Evolutionary conservation across 2,888 invertebrate genomes (phyloP).

Genomic region (Ischnus inquisitorius): DNA sequence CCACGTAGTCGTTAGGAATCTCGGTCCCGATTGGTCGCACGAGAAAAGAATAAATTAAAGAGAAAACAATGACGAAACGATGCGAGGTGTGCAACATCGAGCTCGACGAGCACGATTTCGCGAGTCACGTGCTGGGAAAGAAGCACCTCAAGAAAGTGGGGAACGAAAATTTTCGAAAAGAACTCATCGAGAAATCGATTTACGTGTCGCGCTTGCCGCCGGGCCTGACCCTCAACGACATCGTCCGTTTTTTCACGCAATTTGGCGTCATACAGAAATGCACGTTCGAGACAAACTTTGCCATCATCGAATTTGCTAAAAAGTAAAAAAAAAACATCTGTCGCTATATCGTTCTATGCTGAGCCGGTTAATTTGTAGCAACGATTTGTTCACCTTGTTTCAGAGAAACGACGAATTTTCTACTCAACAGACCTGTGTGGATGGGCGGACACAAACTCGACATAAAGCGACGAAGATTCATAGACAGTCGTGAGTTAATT

Average conservation of each 20-base stretch:
- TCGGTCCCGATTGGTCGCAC: no score
- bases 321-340: conserved; percentile 72
- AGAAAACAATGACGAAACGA: conserved; percentile 70
- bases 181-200: conserved; percentile 74
- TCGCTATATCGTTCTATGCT: not conserved
- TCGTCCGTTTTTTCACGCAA: conserved; percentile 73
- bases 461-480: conserved; percentile 71
- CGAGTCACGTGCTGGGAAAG: conserved; percentile 78
- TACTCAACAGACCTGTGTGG: conserved; percentile 75
- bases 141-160: conserved; percentile 76
- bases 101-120: conserved; percentile 72
- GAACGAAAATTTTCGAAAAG: conserved; percentile 60
- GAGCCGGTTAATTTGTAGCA: not conserved
- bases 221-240: conserved; percentile 24
- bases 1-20: not conserved
- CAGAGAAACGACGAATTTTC: conserved; percentile 75
- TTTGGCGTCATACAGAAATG: conserved; percentile 76
- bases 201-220: conserved; percentile 75
- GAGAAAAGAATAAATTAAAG: no score
- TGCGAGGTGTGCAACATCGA: conserved; percentile 78
- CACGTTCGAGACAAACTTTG: conserved; percentile 63
- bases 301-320: conserved; percentile 76
- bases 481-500: conserved; percentile 38
- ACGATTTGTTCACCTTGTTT: conserved; percentile 45
- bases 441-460: conserved; percentile 72